phyloP scores from a whole-genome alignment of 1,140 invertebrate genomes.

The Dendrolimus kikuchii region DNA sequence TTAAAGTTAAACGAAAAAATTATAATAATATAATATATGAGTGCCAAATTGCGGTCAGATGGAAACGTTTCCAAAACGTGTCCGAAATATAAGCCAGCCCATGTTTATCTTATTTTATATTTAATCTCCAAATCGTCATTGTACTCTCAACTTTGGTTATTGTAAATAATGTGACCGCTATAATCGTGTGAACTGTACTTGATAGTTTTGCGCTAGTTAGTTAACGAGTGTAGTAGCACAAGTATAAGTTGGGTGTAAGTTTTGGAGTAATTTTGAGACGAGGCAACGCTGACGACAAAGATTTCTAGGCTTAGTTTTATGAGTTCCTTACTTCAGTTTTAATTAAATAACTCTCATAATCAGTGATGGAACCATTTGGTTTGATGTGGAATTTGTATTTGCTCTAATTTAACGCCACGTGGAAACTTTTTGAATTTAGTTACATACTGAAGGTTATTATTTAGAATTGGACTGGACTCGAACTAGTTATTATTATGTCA shows the following conservation, averaged over 20 bases:
- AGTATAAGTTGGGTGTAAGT: slow-evolving; percentile 22
- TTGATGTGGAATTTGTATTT: slow-evolving; percentile 3
- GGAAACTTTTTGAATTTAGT: no score
- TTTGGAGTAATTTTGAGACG: slow-evolving; percentile 22
- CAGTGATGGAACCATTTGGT: slow-evolving; percentile 25
- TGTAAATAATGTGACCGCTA: slow-evolving; percentile 11
- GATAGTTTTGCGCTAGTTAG: slow-evolving; percentile 24
- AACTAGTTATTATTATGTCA: no score
- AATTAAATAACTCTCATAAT: slow-evolving; percentile 31
- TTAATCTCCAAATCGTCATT: no score
- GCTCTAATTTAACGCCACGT: background rate
- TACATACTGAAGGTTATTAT: no score
- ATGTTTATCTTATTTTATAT: no score
- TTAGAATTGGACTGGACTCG: no score
- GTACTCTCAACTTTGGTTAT: background rate
- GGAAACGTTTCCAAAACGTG: no score
- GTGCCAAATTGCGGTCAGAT: no score
- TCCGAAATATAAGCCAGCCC: no score
- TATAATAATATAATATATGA: no score
- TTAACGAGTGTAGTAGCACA: slow-evolving; percentile 23
- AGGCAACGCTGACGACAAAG: slow-evolving; percentile 23
- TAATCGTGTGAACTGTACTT: slow-evolving; percentile 23
- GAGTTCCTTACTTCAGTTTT: slow-evolving; percentile 25
- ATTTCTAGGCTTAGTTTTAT: slow-evolving; percentile 32
- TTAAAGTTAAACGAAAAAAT: no score